Evolutionary conservation across 1,140 invertebrate genomes (phyloP).

Genomic region (Drosophila punjabiensis): DNA sequence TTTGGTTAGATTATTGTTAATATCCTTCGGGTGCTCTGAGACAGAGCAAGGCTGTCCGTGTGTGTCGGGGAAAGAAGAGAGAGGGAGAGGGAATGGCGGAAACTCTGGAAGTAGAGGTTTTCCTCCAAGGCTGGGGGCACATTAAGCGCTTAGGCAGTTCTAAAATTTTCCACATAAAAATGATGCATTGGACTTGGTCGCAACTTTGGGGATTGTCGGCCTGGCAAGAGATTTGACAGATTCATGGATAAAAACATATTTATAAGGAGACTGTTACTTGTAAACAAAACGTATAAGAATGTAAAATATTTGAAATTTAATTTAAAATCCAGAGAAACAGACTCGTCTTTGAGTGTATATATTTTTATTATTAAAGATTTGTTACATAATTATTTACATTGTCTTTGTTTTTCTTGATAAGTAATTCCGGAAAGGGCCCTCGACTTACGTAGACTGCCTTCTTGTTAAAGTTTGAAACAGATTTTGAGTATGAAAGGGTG

Average conservation of each 20-base stretch:
- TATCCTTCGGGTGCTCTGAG: conserved; percentile 77
- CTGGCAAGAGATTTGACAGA: conserved; percentile 32
- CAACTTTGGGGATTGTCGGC: conserved; percentile 59
- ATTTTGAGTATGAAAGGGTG: too few relatives aligned
- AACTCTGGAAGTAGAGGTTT: conserved; percentile 22
- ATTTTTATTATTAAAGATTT: not conserved
- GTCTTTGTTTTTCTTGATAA: not conserved
- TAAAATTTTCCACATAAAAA: conserved; percentile 77
- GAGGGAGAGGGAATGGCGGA: conserved; percentile 4
- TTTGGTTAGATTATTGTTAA: conserved; percentile 84
- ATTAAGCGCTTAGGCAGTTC: conserved; percentile 69
- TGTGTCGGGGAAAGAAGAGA: not conserved
- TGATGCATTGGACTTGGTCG: conserved; percentile 66
- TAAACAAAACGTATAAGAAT: too few relatives aligned
- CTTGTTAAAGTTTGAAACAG: too few relatives aligned
- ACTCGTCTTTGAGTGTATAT: not conserved
- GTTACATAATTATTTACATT: not conserved
- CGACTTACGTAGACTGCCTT: too few relatives aligned
- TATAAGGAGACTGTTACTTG: not conserved
- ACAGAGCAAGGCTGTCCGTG: not conserved
- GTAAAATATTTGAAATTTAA: not conserved
- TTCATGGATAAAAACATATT: conserved; percentile 8
- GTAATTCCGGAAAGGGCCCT: not conserved
- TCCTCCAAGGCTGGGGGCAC: conserved; percentile 40
- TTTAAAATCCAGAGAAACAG: not conserved